A percentile compares a stretch with the other conserved stretches of the same genome.
Conservation (phyloP, 2,113 vertebrate genomes). For the Scomber colias region DNA sequence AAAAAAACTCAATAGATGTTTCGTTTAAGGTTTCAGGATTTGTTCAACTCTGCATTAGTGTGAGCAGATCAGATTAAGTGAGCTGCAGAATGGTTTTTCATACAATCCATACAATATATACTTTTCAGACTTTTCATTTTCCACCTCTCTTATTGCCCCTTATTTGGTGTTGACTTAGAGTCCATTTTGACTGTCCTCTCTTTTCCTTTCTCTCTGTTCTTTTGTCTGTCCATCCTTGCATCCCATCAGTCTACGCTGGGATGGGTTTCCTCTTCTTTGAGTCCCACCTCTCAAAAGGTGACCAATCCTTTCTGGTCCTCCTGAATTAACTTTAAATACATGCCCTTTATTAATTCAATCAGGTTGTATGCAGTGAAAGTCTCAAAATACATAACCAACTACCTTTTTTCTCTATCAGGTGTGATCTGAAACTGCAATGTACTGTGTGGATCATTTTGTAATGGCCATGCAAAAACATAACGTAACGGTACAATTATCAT, state of each 20-base stretch:
- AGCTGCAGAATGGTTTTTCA: conserved; percentile 59
- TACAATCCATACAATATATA: conserved; percentile 60
- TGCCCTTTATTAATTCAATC: not conserved
- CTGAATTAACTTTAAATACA: not conserved
- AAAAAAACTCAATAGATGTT: conserved; percentile 1
- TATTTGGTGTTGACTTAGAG: conserved; percentile 45
- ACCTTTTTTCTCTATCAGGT: conserved; percentile 24
- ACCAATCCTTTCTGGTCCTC: conserved; percentile 72
- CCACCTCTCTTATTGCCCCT: conserved; percentile 17
- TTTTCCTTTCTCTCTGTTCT: conserved; percentile 69
- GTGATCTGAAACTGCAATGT: conserved; percentile 6
- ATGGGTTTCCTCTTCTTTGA: conserved; percentile 88
- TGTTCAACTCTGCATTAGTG: conserved; percentile 18
- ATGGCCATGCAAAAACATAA: not conserved
- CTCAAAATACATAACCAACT: not conserved
- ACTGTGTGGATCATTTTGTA: not conserved
- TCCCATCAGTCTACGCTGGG: conserved; percentile 90
- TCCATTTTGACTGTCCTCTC: conserved; percentile 80
- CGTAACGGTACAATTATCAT: conserved; percentile 35
- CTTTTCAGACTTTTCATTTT: conserved; percentile 19
- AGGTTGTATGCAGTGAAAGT: not conserved
- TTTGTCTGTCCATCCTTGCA: conserved; percentile 66
- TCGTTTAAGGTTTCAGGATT: conserved; percentile 27
- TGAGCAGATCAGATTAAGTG: conserved; percentile 12
- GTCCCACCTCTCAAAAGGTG: conserved; percentile 89